Percentiles rank a stretch among this genome's conserved stretches.
Conservation (phyloP, 2,888 invertebrate species). For the Tenthredo notha region DNA sequence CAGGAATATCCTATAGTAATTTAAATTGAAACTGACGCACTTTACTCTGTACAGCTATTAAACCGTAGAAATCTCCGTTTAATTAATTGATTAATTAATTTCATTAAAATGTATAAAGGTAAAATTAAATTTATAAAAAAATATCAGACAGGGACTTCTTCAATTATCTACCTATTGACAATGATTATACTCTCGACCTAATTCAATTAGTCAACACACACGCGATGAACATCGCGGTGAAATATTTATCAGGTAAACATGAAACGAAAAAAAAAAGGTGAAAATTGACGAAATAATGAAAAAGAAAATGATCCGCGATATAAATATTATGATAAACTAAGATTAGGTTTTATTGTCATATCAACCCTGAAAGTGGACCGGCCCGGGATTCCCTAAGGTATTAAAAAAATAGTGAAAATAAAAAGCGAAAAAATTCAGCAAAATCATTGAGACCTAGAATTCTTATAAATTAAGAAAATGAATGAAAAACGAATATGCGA, state of each 20-base stretch:
- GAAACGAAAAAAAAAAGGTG: background rate
- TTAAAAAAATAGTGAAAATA: background rate
- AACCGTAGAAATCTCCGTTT: background rate
- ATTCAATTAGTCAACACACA: background rate
- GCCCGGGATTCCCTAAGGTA: background rate
- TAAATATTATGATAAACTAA: background rate
- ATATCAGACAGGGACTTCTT: background rate
- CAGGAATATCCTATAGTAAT: background rate
- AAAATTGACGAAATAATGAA: background rate
- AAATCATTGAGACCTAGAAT: background rate
- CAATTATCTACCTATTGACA: background rate
- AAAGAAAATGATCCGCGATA: background rate
- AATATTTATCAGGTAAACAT: background rate
- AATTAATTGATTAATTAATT: no score
- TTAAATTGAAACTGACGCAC: background rate
- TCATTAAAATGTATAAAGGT: no score
- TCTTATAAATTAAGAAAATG: background rate
- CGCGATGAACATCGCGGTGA: background rate
- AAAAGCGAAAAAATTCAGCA: background rate
- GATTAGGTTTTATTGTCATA: background rate
- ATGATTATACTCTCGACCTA: background rate
- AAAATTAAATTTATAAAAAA: background rate
- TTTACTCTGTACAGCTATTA: background rate
- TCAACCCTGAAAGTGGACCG: background rate
- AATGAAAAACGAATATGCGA: background rate